Evolutionary conservation across 2,113 vertebrate genomes (phyloP).

Genomic region (Sapajus apella): DNA sequence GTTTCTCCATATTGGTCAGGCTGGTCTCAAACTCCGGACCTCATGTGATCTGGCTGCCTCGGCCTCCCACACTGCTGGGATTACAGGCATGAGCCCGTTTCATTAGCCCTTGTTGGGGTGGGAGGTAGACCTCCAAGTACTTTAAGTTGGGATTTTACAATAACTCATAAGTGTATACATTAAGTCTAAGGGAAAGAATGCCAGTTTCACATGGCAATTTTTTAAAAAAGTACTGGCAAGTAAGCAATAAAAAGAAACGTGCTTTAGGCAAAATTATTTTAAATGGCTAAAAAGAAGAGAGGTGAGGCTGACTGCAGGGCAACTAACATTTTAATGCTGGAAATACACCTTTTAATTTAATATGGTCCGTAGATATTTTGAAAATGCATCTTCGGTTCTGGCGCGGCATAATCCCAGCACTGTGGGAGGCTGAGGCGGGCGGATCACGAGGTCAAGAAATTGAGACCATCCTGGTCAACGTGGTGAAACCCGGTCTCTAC

Average conservation of each 20-base stretch:
- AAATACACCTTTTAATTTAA: not conserved
- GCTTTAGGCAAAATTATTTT: constrained; percentile 1
- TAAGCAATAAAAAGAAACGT: constrained; percentile 26
- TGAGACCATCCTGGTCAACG: too few species aligned
- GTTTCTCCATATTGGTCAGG: too few species aligned
- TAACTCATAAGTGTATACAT: not conserved
- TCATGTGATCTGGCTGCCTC: too few species aligned
- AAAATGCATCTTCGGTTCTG: not conserved
- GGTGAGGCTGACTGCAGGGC: not conserved
- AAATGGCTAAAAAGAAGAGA: not conserved
- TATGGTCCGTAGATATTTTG: not conserved
- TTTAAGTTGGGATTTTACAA: constrained; percentile 21
- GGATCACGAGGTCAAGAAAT: too few species aligned
- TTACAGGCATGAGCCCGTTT: too few species aligned
- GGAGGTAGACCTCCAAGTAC: not conserved
- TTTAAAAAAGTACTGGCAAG: not conserved
- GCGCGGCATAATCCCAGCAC: not conserved
- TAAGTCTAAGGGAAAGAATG: not conserved
- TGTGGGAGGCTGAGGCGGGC: too few species aligned
- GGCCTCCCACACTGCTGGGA: too few species aligned
- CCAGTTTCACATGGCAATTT: not conserved
- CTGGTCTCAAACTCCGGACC: too few species aligned
- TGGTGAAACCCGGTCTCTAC: too few species aligned
- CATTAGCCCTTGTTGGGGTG: not conserved
- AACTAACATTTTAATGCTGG: constrained; percentile 21